Evolutionary conservation across 1,140 invertebrate genomes (phyloP).

Genomic region (Sesamia nonagrioides): DNA sequence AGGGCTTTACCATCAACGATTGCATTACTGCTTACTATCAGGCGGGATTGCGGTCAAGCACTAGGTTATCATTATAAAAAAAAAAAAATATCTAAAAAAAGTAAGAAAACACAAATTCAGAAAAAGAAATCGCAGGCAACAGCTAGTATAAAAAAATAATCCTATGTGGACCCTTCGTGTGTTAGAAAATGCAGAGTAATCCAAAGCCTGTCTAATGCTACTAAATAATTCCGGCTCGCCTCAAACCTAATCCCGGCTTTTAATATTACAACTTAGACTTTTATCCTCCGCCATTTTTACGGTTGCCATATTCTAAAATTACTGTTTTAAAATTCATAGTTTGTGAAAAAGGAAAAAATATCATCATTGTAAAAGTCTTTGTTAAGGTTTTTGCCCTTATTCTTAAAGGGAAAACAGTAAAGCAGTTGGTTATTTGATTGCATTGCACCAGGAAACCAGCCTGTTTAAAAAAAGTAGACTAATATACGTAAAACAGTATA

Average conservation of each 20-base stretch:
- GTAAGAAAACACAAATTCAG: too few relatives aligned
- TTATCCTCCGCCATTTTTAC: neutral
- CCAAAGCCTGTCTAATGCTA: slow-evolving; percentile 11
- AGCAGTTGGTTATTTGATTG: neutral
- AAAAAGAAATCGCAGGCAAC: too few relatives aligned
- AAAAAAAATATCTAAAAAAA: too few relatives aligned
- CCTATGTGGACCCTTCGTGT: neutral
- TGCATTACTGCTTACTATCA: too few relatives aligned
- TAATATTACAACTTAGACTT: slow-evolving; percentile 20
- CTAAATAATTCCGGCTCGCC: slow-evolving; percentile 17
- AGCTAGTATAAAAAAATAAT: too few relatives aligned
- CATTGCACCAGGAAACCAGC: neutral
- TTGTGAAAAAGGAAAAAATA: slow-evolving; percentile 27
- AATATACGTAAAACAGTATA: too few relatives aligned
- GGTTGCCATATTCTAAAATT: slow-evolving; percentile 19
- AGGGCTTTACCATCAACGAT: too few relatives aligned
- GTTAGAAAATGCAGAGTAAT: neutral
- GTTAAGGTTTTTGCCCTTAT: slow-evolving; percentile 4
- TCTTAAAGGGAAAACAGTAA: neutral
- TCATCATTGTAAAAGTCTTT: slow-evolving; percentile 19
- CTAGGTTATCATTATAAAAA: too few relatives aligned
- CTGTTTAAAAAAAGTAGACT: neutral
- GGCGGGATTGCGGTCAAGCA: too few relatives aligned
- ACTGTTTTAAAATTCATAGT: slow-evolving; percentile 39
- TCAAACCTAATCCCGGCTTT: slow-evolving; percentile 13